Base-by-base conservation (phyloP, 2,797 vertebrate genomes). In the Ctenopoma kingsleyae region DNA sequence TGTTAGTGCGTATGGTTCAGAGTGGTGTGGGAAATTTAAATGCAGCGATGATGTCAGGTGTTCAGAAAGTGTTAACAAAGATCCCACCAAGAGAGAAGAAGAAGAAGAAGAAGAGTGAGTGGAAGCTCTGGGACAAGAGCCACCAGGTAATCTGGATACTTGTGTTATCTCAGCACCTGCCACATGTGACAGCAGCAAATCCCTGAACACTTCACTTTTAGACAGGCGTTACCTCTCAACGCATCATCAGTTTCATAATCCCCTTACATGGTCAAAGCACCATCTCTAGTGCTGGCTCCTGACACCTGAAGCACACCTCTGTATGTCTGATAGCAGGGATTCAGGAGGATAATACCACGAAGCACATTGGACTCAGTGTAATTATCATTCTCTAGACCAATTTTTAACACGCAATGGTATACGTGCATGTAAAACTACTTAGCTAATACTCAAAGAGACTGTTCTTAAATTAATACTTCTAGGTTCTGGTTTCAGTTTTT, bases 211-310 rank as follows among this genome's bases (percentile, higher is more conserved):
- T 91, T 91, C 86, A 91, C 84, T 90, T 89, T 90, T 83, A 83
- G 89, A 87, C 91, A 87, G 84, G 83, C 85, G 88, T 86, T 92
- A 90, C 85, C 89, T 91, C 92, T 91, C 89, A 91, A 83, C 87
- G 74, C 90, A 90, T 92, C 93, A 94, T 93, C 94, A 93, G 81
- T 92, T 93, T 92, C 85, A 83, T 91, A 94, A 91, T 93, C 92
- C 91, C 89, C 88, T 93, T 90, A 92, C 84, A 86, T 87, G 89
- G 89, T 87, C 89, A 93, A 81, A 90, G 85, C 61, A 8, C 61
- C 79, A 76, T 79, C 86, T 87, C 80, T 65, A 65, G 73, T n/a
- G 55, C 78, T 36, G 52, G 69, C 83, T 83, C 80, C 84, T 87
- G 87, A 88, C 86, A 92, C 87, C 78, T 80, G 83, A 86, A 80